These are phyloP conservation scores for Anisognathus igniventris DNA, from an alignment of 2,797 vertebrate species.

Conservation along the genomic window DNA sequence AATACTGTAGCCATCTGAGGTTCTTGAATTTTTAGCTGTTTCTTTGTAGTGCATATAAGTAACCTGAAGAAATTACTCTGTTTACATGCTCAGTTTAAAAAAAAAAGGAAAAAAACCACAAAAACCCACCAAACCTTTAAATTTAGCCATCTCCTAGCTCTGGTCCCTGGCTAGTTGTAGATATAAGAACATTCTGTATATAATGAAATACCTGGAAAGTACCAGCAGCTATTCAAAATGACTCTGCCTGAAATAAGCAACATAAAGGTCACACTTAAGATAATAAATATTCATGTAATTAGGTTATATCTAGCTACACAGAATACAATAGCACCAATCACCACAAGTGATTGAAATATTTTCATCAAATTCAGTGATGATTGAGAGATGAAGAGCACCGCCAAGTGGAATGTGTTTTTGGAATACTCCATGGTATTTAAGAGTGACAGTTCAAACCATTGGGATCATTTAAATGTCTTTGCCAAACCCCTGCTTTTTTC, in stretches of 20 bases:
- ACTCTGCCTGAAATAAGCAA: background rate
- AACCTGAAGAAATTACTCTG: background rate
- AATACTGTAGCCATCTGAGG: background rate
- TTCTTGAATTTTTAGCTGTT: background rate
- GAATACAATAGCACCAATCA: slow-evolving; percentile 26
- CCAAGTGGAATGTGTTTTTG: background rate
- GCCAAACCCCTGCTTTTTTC: background rate
- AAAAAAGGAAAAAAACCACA: background rate
- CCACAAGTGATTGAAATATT: slow-evolving; percentile 27
- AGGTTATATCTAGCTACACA: slow-evolving; percentile 16
- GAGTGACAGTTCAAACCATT: background rate
- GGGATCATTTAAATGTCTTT: background rate
- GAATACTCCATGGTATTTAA: background rate
- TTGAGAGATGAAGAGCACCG: background rate
- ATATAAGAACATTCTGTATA: background rate
- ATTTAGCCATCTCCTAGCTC: background rate
- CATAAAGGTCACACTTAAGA: slow-evolving; percentile 8
- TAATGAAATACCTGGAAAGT: background rate
- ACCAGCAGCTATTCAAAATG: background rate
- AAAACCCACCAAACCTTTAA: background rate
- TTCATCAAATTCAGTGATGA: background rate
- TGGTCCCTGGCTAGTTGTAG: background rate
- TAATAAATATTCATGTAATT: slow-evolving; percentile 65
- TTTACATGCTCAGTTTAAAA: background rate
- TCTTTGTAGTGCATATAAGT: background rate